Evolutionary conservation across 2,113 vertebrate genomes (phyloP).

Genomic region (Entelurus aequoreus): DNA sequence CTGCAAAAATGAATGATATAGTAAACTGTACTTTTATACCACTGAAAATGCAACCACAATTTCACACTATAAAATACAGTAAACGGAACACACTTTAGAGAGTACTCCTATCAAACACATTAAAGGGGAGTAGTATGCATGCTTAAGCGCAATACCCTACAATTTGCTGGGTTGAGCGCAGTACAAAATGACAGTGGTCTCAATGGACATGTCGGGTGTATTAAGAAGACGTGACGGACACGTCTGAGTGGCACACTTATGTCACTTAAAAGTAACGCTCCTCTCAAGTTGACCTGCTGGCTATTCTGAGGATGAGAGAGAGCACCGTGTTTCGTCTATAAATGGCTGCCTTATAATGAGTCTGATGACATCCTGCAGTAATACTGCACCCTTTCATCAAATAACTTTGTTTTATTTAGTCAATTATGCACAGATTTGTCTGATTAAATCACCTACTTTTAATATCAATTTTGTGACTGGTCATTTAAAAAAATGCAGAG

Average conservation of each 20-base stretch:
- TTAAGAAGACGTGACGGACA: conserved; percentile 13
- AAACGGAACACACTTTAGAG: too few relatives aligned
- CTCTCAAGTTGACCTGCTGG: conserved; percentile 56
- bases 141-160: conserved; percentile 2
- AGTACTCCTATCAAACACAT: too few relatives aligned
- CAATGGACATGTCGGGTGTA: conserved; percentile 17
- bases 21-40: too few relatives aligned
- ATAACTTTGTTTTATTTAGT: conserved; percentile 48
- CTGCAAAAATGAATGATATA: too few relatives aligned
- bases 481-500: background rate
- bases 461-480: background rate
- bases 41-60: too few relatives aligned
- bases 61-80: too few relatives aligned
- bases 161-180: background rate
- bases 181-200: background rate
- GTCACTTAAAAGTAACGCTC: conserved; percentile 44
- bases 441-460: background rate
- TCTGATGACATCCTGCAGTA: conserved; percentile 61
- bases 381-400: conserved; percentile 59
- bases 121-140: too few relatives aligned
- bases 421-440: conserved; percentile 14
- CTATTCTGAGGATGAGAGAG: conserved; percentile 58
- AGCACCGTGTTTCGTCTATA: conserved; percentile 64
- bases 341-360: conserved; percentile 63
- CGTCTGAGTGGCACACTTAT: conserved; percentile 46